Percentiles rank a stretch among this genome's conserved stretches.
Conservation (phyloP, 2,113 vertebrate species). For the Tiliqua scincoides region DNA sequence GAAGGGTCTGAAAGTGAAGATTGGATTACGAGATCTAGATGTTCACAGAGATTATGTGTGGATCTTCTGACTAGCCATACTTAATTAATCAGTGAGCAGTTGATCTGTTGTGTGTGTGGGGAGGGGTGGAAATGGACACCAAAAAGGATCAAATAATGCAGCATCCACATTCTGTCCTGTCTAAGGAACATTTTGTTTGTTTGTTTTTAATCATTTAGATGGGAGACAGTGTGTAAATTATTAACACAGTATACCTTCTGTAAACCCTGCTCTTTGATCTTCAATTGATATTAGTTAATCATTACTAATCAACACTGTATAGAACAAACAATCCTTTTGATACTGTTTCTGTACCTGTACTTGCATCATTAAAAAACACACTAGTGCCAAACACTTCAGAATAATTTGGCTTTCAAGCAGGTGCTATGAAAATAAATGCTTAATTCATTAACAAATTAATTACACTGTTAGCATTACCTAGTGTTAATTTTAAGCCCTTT, state of each 20-base stretch:
- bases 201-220: conserved; percentile 5
- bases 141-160: not conserved
- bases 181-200: not conserved
- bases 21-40: not conserved
- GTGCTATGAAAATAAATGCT: conserved; percentile 46
- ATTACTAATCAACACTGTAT: conserved; percentile 61
- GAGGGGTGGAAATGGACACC: not conserved
- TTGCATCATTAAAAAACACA: conserved; percentile 61
- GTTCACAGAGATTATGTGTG: not conserved
- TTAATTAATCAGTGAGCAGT: not conserved
- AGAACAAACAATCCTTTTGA: conserved; percentile 55
- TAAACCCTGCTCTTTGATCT: conserved; percentile 54
- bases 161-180: conserved; percentile 46
- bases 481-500: conserved; percentile 6
- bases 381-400: conserved; percentile 38
- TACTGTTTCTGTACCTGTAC: conserved; percentile 60
- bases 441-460: conserved; percentile 1
- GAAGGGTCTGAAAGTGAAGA: not conserved
- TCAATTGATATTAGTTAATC: conserved; percentile 72
- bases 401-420: conserved; percentile 66
- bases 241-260: conserved; percentile 63
- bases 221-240: conserved; percentile 61
- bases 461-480: not conserved
- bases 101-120: not conserved
- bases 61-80: not conserved